Base-by-base conservation (phyloP, 2,888 invertebrate genomes). In the Parnassius orleans region DNA sequence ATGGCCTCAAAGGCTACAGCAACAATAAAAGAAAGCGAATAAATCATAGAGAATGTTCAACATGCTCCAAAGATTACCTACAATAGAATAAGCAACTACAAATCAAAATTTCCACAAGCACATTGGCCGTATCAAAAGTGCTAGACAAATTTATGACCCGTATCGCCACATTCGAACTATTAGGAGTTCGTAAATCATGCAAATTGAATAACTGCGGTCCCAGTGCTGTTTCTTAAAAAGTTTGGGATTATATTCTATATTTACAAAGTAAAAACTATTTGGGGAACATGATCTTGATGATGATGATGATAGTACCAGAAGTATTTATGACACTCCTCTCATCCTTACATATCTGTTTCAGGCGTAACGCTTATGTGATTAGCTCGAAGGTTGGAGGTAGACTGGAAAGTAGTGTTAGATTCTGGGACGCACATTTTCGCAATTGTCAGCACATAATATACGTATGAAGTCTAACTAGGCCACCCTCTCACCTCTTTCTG, bases 81-180 rank as follows among this genome's bases (percentile, higher is more conserved):
- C 80, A 83, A 84, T 77, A 70, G 75, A 66, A 60, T 69, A 67
- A 69, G 72, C 70, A 68, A 68, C 75, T 77, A 79, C 75, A 79
- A 78, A 75, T 76, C 77, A 74, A 69, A 19, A 74, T 72, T 76
- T 64, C 64, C 67, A 67, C 59, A 42, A 53, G 47, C 70, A 66
- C 64, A 72, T 71, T 71, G 68, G 64, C 69, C 69, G 75, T 70
- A 76, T 78, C 73, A 83, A 83, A 81, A 78, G 82, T 76, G 75
- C 75, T 72, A 76, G 79, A 75, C 79, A 79, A 83, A 87, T 89
- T 87, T 87, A 87, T 82, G 85, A 79, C 65, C 81, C 84, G 79
- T 83, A 81, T 82, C 83, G 78, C 79, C 81, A 72, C 79, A 79
- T 81, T 77, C 76, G 70, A 75, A 84, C 84, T 80, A 82, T 81